Evolutionary conservation across 2,797 vertebrate genomes (phyloP).

Genomic region (Nyctibius grandis): DNA sequence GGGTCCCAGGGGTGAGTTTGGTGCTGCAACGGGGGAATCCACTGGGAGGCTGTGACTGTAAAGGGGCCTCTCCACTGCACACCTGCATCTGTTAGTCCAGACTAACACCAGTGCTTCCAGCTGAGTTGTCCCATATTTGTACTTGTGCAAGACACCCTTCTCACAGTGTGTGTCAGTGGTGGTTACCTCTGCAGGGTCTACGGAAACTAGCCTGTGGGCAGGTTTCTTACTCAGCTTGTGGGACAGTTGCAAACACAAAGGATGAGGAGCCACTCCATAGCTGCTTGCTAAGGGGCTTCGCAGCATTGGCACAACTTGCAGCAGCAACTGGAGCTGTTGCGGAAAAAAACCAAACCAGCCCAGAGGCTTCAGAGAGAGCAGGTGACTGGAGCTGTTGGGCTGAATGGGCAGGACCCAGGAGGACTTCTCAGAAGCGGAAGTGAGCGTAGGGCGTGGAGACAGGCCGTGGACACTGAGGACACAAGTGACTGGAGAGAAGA

Average conservation of each 20-base stretch:
- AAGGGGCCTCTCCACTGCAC: neutral
- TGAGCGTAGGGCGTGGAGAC: neutral
- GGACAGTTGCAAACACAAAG: neutral
- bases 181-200: neutral
- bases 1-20: neutral
- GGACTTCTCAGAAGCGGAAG: neutral
- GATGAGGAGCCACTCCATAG: neutral
- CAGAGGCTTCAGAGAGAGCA: neutral
- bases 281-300: neutral
- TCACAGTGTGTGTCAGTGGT: neutral
- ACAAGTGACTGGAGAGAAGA: neutral
- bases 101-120: neutral
- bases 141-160: neutral
- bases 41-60: too few relatives aligned
- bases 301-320: neutral
- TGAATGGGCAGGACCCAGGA: neutral
- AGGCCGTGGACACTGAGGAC: neutral
- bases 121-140: neutral
- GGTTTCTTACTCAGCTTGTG: neutral
- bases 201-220: neutral
- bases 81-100: fast-evolving
- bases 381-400: neutral
- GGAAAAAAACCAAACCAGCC: neutral
- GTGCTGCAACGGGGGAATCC: neutral
- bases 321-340: neutral